phyloP scores from a whole-genome alignment of 1,140 invertebrate species.

The Drosophila lacteicornis region DNA sequence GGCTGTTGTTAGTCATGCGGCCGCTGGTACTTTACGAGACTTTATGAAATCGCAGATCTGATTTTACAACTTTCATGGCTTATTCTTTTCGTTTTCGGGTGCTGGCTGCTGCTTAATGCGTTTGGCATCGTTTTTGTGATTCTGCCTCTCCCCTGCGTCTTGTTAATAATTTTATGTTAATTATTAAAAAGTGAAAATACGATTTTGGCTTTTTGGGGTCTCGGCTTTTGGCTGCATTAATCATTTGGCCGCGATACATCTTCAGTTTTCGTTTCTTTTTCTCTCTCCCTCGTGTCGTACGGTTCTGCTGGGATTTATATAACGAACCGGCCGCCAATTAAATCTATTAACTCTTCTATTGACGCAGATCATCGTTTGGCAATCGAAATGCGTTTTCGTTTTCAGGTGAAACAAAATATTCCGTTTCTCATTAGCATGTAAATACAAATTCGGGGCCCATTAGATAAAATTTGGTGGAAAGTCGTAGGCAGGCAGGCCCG shows the following conservation, averaged over 20 bases:
- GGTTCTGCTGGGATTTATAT: constrained; percentile 65
- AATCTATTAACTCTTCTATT: constrained; percentile 33
- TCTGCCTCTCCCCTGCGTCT: constrained; percentile 51
- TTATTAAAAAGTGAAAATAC: constrained; percentile 84
- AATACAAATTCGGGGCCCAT: constrained; percentile 44
- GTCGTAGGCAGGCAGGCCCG: constrained; percentile 8
- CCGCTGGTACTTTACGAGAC: constrained; percentile 64
- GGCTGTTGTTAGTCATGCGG: constrained; percentile 57
- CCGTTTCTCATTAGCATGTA: constrained; percentile 61
- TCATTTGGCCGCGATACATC: constrained; percentile 48
- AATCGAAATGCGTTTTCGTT: constrained; percentile 54
- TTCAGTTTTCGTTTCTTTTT: constrained; percentile 25
- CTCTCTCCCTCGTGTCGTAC: constrained; percentile 2
- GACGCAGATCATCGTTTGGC: constrained; percentile 43
- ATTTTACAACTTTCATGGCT: constrained; percentile 76
- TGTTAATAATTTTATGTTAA: constrained; percentile 81
- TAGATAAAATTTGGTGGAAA: constrained; percentile 23
- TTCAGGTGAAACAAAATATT: constrained; percentile 53
- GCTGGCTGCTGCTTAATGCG: constrained; percentile 49
- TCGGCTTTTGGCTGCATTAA: constrained; percentile 57
- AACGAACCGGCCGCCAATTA: constrained; percentile 55
- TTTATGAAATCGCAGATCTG: constrained; percentile 65
- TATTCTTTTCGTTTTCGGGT: constrained; percentile 46
- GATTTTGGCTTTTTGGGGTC: constrained; percentile 60
- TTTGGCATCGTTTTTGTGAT: constrained; percentile 64